Base-by-base conservation (phyloP, 2,797 vertebrate species). In the Scleropages formosus region DNA sequence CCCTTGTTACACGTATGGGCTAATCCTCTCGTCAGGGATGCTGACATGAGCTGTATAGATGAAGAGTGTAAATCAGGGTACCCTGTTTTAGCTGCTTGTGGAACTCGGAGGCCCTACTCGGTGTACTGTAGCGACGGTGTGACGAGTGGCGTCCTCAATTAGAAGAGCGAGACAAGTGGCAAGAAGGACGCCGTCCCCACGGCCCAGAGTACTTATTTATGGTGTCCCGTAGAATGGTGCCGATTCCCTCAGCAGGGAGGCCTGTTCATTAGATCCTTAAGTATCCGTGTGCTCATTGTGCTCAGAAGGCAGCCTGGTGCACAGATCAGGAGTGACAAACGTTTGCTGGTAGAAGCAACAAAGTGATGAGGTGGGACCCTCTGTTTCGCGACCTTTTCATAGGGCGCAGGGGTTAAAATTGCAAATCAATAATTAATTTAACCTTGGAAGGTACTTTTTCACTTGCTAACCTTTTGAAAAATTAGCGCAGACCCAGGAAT, bases 111-210 rank as follows among this genome's bases (percentile, higher is more conserved):
- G n/a, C n/a, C n/a, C n/a, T n/a, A n/a, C n/a, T n/a, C n/a, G n/a
- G n/a, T n/a, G n/a, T n/a, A n/a, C n/a, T n/a, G n/a, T n/a, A n/a
- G n/a, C n/a, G n/a, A n/a, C n/a, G n/a, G n/a, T n/a, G n/a, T 7
- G 24, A n/a, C 71, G 68, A 76, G 67, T 53, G 67, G 26, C 75
- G 76, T 31, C 18, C 64, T 47, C 69, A 26, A 65, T 72, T 77
- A 59, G 46, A 22, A 15, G 56, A 56, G 77, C 46, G 64, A 68
- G 67, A 46, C 68, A 24, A 60, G 49, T 47, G 15, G 16, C 13
- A 13, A 18, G 20, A 16, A 1, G 24, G 9, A 13, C 18, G 27
- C 46, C 59, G 20, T 51, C 13, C 20, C 60, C 56, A 11, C 8
- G 59, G 27, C 72, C 22, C 24, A 24, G 68, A 71, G 64, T 26